A percentile compares a stretch with the other conserved stretches of the same genome.
phyloP scores from a whole-genome alignment of 2,113 vertebrate species.

The Holacanthus passer region DNA sequence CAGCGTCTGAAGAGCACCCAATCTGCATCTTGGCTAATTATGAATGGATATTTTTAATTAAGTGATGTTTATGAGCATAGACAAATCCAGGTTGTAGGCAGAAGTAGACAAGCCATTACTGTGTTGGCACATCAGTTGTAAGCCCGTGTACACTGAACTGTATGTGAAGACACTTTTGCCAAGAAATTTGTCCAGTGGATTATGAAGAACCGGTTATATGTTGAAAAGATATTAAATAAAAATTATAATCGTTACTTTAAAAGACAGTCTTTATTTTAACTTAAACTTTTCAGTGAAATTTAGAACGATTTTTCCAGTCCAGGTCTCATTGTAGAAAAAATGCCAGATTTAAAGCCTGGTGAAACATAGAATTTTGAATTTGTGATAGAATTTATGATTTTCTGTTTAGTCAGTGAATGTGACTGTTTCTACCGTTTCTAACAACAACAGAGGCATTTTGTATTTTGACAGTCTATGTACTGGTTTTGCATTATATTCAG shows the following conservation, averaged over 20 bases:
- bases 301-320: neutral
- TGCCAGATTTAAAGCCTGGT: neutral
- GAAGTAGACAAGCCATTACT: neutral
- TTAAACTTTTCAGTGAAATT: no score
- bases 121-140: neutral
- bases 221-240: neutral
- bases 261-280: no score
- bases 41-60: neutral
- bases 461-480: neutral
- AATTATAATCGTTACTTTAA: no score
- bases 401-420: neutral
- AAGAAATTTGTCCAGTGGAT: neutral
- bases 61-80: neutral
- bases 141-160: neutral
- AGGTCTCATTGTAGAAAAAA: neutral
- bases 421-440: neutral
- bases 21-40: neutral
- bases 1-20: neutral
- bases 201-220: neutral
- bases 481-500: constrained; percentile 45
- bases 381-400: neutral
- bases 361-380: neutral
- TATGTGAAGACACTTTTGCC: neutral
- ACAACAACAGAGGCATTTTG: neutral
- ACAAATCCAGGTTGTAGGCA: neutral